Evolutionary conservation across 2,113 vertebrate species (phyloP).

Genomic region (Thryonomys swinderianus): DNA sequence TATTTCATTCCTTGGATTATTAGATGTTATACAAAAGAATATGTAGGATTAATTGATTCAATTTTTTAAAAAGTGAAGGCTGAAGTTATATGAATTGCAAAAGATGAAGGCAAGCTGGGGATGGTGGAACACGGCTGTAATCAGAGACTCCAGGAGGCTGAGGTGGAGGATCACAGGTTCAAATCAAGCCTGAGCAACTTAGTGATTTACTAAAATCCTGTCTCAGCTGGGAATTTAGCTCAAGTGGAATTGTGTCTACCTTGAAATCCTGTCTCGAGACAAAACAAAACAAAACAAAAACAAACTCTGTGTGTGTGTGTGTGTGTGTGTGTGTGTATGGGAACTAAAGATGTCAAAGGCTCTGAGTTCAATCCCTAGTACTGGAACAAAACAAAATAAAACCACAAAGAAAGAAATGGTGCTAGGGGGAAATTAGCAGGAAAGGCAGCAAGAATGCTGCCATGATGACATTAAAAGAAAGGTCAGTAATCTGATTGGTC

Average conservation of each 20-base stretch:
- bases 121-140: background rate
- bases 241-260: no score
- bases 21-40: background rate
- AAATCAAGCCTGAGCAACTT: background rate
- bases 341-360: background rate
- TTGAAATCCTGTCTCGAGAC: no score
- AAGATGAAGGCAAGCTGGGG: background rate
- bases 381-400: background rate
- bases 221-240: background rate
- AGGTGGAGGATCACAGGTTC: background rate
- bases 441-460: background rate
- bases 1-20: background rate
- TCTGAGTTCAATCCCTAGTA: background rate
- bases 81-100: constrained; percentile 53
- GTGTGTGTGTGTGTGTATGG: no score
- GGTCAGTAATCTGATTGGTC: background rate
- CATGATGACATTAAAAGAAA: constrained; percentile 59
- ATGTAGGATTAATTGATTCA: background rate
- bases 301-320: no score
- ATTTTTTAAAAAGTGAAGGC: constrained; percentile 54
- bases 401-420: background rate
- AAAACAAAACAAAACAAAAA: background rate
- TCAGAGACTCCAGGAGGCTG: background rate
- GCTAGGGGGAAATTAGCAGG: constrained; percentile 62
- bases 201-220: background rate